Evolutionary conservation across 2,797 vertebrate species (phyloP), one percentile per base, ranked within the genome.

Genomic region (Rhinophrynus dorsalis): DNA sequence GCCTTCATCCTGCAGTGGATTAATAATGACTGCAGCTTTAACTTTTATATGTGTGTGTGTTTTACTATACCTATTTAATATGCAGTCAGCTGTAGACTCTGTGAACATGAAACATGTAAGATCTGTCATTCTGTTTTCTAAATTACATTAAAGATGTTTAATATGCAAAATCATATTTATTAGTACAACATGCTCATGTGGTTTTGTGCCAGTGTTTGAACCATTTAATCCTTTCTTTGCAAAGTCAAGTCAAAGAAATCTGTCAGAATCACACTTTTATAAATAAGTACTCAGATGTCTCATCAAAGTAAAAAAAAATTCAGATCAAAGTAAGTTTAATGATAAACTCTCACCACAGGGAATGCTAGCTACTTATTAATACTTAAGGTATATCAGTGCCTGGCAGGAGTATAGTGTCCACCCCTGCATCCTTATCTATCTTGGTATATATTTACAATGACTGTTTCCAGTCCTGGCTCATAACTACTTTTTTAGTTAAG

Each of bases 271-370:
- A 48, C 32, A 67, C 52, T 67, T 56, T 56, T 58, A 58, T 67
- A 40, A 67, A 67, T 47, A 67, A 67, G 45, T 27, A 58, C 42
- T 67, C 30, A 67, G 65, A 67, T 67, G 65, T 58, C 37, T 48
- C 29, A 48, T 67, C 52, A 57, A 56, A 67, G 54, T 47, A 37
- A 18, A 48, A 65, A 66, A 57, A 57, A 23, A 52, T 37, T 33
- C 40, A 58, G 65, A 67, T 67, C 42, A 35, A 21, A 58, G 42
- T 8, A 15, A 38, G 40, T 32, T 26, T 44, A 67, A 67, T 67
- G 10, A 58, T 35, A 67, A 12, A 26, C 52, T 38, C 15, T n/a
- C 15, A 35, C 15, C 17, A 48, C 42, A 37, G 54, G 21, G 40
- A 32, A 58, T 67, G n/a, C n/a, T n/a, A n/a, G n/a, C n/a, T n/a